Evolutionary conservation across 2,888 invertebrate genomes (phyloP), one percentile per base, ranked within the genome.

Genomic region (Dugesia japonica): DNA sequence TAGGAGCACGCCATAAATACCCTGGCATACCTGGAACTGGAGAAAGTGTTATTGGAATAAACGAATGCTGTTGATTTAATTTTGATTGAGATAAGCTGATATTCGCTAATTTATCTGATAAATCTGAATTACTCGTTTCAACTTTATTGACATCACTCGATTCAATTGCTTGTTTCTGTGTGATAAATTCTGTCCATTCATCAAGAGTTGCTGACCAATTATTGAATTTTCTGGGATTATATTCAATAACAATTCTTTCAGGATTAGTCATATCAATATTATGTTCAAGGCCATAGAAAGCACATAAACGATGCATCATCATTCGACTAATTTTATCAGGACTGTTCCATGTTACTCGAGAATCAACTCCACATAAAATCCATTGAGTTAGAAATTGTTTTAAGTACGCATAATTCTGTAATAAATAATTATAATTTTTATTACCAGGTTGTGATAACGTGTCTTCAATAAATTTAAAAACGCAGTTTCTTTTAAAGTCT

Each of bases 11-110:
- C 56, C 56, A 56, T 23, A 56, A n/a, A 23, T 56, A 56, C n/a
- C 56, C 56, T n/a, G 56, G 56, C 56, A 56, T 56, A 4, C 56
- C 56, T n/a, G 56, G 56, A n/a, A 56, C 56, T n/a, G 56, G 56
- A 4, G 20, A 56, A 23, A 20, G 17, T 4, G 56, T n/a, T 4
- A n/a, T 7, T 23, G 56, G 56, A 13, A 31, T 31, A 13, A 31
- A 4, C 13, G 31, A 31, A 4, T 31, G 31, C 7, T 13, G 31
- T 31, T 31, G 31, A 13, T 13, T 7, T 31, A 31, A 13, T 31
- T 31, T 31, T 7, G 31, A 31, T 13, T 31, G 31, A 7, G 31
- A 7, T 31, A 31, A 31, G 13, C 13, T 31, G 7, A 31, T 31
- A 31, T 31, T 31, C 7, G 56, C 4, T n/a, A 56, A n/a, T n/a